Evolutionary conservation across 2,888 invertebrate genomes (phyloP).

Genomic region (Endotricha flammealis): DNA sequence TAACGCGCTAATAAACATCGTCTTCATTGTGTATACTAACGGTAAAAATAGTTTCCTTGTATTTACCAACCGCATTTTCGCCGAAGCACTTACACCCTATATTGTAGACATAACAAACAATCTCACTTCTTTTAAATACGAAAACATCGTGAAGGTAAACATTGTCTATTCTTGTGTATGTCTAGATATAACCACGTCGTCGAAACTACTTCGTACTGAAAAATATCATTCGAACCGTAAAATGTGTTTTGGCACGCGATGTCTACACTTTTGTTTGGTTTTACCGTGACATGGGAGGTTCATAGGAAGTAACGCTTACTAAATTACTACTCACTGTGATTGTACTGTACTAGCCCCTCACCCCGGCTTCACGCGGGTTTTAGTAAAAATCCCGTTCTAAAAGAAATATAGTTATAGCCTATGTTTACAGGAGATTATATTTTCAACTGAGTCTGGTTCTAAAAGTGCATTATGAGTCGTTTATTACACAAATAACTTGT

Average conservation of each 20-base stretch:
- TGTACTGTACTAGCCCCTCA: no score
- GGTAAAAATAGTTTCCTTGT: not conserved
- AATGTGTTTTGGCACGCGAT: constrained; percentile 34
- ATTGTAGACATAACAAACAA: not conserved
- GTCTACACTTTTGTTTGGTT: constrained; percentile 26
- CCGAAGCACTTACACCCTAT: not conserved
- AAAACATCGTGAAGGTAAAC: no score
- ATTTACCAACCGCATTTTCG: not conserved
- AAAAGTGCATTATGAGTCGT: no score
- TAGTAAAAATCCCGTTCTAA: no score
- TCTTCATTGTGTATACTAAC: not conserved
- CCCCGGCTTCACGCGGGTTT: no score
- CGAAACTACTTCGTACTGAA: constrained; percentile 23
- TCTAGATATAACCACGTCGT: not conserved
- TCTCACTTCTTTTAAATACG: not conserved
- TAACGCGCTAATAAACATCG: not conserved
- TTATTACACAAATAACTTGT: no score
- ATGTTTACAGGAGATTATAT: no score
- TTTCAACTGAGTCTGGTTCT: no score
- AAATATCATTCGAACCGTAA: constrained; percentile 23
- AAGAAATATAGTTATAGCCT: no score
- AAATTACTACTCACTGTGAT: constrained; percentile 12
- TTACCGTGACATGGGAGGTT: constrained; percentile 22
- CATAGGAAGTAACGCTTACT: constrained; percentile 19
- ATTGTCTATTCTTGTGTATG: not conserved